These are phyloP conservation scores for Stictonetta naevosa DNA, from an alignment of 2,113 vertebrate genomes.

Conservation along the genomic window DNA sequence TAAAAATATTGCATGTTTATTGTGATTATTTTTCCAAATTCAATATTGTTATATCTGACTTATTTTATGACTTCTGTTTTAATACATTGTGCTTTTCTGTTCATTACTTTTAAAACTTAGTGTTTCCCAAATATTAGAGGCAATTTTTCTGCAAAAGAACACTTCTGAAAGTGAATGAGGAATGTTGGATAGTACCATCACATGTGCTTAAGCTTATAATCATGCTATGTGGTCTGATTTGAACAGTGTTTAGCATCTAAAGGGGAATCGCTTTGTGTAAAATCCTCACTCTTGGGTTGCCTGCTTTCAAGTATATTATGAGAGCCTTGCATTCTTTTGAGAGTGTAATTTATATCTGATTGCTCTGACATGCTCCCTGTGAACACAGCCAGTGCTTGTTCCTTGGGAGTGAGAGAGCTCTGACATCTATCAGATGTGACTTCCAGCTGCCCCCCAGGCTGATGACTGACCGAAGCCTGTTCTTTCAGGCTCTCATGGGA, in stretches of 20 bases:
- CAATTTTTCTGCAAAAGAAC: not conserved
- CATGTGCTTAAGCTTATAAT: not conserved
- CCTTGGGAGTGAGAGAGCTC: not conserved
- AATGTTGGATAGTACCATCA: not conserved
- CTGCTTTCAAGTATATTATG: conserved; percentile 48
- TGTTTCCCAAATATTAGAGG: not conserved
- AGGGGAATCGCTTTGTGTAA: not conserved
- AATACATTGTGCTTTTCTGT: conserved; percentile 4
- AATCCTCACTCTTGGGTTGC: conserved; percentile 58
- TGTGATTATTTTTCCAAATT: conserved; percentile 14
- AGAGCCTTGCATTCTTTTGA: conserved; percentile 18
- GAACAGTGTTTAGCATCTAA: not conserved
- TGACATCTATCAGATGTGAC: not conserved
- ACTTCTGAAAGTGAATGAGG: not conserved
- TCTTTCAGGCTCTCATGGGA: not conserved
- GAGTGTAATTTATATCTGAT: not conserved
- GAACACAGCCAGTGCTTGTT: not conserved
- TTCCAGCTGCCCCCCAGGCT: rapidly evolving
- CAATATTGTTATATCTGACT: not conserved
- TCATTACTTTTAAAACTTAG: not conserved
- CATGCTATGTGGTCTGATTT: not conserved
- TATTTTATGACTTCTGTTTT: not conserved
- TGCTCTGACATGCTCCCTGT: not conserved
- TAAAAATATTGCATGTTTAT: not conserved
- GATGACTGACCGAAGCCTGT: not conserved